phyloP scores from a whole-genome alignment of 2,113 vertebrate genomes.

The Gambusia holbrooki region DNA sequence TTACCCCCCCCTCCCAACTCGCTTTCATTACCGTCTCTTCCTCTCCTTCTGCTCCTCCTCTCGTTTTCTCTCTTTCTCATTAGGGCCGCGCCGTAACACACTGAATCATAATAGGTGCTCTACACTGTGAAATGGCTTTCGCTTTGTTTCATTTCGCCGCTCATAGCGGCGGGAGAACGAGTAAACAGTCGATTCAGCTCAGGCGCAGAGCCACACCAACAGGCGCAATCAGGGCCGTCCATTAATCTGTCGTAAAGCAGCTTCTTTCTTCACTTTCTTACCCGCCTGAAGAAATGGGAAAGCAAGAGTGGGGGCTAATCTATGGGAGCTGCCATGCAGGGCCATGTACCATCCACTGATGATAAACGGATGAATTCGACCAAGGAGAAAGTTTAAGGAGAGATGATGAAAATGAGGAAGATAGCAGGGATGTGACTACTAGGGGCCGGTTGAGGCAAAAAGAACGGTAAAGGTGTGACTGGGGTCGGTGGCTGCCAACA shows the following conservation, averaged over 20 bases:
- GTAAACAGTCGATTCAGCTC: slow-evolving; percentile 54
- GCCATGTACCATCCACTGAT: slow-evolving; percentile 42
- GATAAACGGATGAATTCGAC: slow-evolving; percentile 34
- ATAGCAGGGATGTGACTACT: neutral
- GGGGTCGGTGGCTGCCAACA: neutral
- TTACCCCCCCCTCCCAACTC: slow-evolving; percentile 52
- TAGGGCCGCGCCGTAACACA: slow-evolving; percentile 62
- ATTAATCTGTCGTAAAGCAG: slow-evolving; percentile 66
- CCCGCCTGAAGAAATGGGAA: slow-evolving; percentile 50
- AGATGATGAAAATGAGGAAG: neutral
- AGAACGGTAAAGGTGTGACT: neutral
- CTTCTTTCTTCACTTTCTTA: slow-evolving; percentile 43
- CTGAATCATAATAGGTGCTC: slow-evolving; percentile 73
- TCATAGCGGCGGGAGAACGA: slow-evolving; percentile 39
- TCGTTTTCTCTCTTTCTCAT: slow-evolving; percentile 64
- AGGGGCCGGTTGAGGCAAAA: slow-evolving; percentile 11
- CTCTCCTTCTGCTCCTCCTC: slow-evolving; percentile 43
- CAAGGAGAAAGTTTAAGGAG: slow-evolving; percentile 8
- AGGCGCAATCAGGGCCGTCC: slow-evolving; percentile 48
- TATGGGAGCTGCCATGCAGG: slow-evolving; percentile 51
- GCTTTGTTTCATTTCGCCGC: slow-evolving; percentile 63
- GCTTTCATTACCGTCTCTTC: slow-evolving; percentile 69
- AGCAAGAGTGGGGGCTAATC: slow-evolving; percentile 54
- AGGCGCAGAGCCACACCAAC: slow-evolving; percentile 42
- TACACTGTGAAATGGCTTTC: slow-evolving; percentile 71